These are phyloP conservation scores for Porites australiensis DNA, from an alignment of 64 coral and sea anemone genomes.

Conservation along the genomic window DNA sequence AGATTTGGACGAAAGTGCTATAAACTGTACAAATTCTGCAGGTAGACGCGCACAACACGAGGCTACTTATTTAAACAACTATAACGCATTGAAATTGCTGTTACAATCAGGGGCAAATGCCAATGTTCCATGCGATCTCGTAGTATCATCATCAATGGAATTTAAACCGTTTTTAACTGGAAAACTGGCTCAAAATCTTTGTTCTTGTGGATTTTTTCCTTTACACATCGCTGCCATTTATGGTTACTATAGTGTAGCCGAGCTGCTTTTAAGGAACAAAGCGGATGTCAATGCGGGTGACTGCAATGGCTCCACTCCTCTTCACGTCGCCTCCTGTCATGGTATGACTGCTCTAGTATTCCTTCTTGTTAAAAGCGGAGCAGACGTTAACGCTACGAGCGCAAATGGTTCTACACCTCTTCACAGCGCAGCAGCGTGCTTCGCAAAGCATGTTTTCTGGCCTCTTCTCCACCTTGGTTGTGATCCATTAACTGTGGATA, in stretches of 20 bases:
- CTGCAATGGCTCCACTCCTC: slow-evolving; percentile 51
- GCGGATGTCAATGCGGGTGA: slow-evolving; percentile 27
- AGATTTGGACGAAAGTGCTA: background rate
- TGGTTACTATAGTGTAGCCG: slow-evolving; percentile 34
- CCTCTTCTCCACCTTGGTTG: slow-evolving; percentile 54
- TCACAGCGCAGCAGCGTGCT: slow-evolving; percentile 63
- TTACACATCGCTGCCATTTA: slow-evolving; percentile 61
- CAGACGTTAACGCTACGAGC: slow-evolving; percentile 28
- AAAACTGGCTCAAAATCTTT: background rate
- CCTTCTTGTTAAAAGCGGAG: slow-evolving; percentile 19
- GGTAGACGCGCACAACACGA: slow-evolving; percentile 63
- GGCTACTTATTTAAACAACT: slow-evolving; percentile 58
- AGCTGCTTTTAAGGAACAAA: slow-evolving; percentile 16
- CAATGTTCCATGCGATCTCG: background rate
- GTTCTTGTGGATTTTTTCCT: slow-evolving; percentile 58
- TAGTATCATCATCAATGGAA: background rate
- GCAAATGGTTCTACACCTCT: slow-evolving; percentile 66
- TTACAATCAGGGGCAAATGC: slow-evolving; percentile 46
- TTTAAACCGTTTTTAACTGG: background rate
- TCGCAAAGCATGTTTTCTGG: slow-evolving; percentile 3
- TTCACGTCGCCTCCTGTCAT: slow-evolving; percentile 74
- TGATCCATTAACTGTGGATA: slow-evolving; percentile 17
- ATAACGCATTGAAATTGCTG: slow-evolving; percentile 24
- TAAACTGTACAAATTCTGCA: slow-evolving; percentile 39
- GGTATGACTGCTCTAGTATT: background rate